phyloP scores from a whole-genome alignment of 2,113 vertebrate genomes.

The Sylvilagus bachmani region DNA sequence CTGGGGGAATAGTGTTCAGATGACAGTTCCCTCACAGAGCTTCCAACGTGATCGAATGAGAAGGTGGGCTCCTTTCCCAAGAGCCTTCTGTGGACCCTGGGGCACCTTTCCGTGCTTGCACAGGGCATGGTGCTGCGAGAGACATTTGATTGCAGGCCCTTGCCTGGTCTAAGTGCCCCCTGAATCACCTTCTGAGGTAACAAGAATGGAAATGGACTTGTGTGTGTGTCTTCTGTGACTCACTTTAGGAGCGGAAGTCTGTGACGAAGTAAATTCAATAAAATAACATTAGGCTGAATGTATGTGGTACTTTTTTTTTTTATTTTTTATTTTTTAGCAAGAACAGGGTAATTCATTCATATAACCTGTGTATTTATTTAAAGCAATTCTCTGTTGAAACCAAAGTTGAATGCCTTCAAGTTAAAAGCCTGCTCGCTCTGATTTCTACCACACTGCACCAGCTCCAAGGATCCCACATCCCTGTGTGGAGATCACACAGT shows the following conservation, averaged over 20 bases:
- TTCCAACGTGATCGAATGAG: not conserved
- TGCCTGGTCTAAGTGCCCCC: not conserved
- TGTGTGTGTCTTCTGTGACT: not conserved
- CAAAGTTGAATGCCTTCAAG: constrained; percentile 59
- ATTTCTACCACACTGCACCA: constrained; percentile 46
- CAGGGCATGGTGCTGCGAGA: not conserved
- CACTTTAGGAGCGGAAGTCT: not conserved
- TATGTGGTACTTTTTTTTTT: not conserved
- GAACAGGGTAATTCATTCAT: not conserved
- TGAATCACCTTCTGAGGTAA: constrained; percentile 34
- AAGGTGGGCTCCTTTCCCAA: not conserved
- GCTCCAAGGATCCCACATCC: not conserved
- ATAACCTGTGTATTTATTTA: not conserved
- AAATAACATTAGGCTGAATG: constrained; percentile 45
- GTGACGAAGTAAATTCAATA: not conserved
- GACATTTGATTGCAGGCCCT: not conserved
- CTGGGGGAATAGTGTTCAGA: not conserved
- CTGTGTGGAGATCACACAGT: constrained; percentile 53
- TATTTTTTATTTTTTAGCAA: not conserved
- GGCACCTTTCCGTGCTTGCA: not conserved
- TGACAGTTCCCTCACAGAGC: not conserved
- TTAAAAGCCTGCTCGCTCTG: constrained; percentile 63
- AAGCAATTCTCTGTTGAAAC: constrained; percentile 62
- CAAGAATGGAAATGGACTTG: constrained; percentile 29
- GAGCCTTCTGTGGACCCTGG: not conserved